Conservation (phyloP, 2,797 vertebrate species). For the Amblyraja radiata region DNA sequence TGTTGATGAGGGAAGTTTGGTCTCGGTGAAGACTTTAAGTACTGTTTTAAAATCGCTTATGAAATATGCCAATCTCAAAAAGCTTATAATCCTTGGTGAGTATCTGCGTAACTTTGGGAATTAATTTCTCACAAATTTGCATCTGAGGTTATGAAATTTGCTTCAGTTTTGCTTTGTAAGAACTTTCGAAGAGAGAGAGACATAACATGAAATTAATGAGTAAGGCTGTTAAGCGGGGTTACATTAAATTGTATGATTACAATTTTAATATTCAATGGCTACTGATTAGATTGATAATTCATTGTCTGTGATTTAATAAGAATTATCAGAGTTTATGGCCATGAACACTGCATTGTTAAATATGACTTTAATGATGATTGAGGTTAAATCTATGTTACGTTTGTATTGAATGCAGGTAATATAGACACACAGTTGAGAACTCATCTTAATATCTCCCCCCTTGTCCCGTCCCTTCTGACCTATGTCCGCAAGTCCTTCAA, state of each 20-base stretch:
- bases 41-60: slow-evolving; percentile 61
- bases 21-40: slow-evolving; percentile 61
- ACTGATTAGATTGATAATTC: not conserved
- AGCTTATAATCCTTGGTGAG: slow-evolving; percentile 73
- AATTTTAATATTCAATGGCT: not conserved
- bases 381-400: not conserved
- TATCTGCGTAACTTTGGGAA: slow-evolving; percentile 33
- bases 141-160: not conserved
- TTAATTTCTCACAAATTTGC: not conserved
- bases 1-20: slow-evolving; percentile 77
- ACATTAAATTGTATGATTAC: not conserved
- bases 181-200: not conserved
- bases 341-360: not conserved
- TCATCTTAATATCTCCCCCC: no score
- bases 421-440: not conserved
- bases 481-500: no score
- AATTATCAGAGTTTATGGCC: not conserved
- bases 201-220: not conserved
- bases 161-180: not conserved
- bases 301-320: not conserved
- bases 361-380: not conserved
- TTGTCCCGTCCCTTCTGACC: no score
- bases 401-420: not conserved
- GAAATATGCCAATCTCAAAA: slow-evolving; percentile 58
- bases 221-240: not conserved